Evolutionary conservation across 37 sponge, comb jelly and placozoan genomes (phyloP).

Genomic region (Crambe crambe): DNA sequence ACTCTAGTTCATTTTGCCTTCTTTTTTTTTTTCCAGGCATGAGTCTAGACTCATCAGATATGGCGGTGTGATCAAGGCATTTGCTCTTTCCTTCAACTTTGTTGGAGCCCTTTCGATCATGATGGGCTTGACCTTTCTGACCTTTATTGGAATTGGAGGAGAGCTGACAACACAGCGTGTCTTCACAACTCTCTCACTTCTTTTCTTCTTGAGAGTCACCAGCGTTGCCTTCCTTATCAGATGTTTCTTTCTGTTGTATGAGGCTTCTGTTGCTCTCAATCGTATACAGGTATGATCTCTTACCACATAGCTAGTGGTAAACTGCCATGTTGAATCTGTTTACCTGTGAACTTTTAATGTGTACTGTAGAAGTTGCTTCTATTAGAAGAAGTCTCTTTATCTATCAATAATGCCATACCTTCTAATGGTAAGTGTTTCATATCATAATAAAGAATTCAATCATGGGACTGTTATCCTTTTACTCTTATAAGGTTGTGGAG

Average conservation of each 20-base stretch:
- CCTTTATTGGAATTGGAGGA: constrained; percentile 14
- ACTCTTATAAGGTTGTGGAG: too few species aligned
- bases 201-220: constrained; percentile 18
- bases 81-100: not conserved
- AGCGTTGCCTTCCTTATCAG: constrained; percentile 9
- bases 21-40: constrained; percentile 1
- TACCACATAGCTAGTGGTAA: too few species aligned
- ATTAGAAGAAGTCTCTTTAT: not conserved
- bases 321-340: too few species aligned
- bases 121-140: constrained; percentile 11
- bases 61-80: constrained; percentile 17
- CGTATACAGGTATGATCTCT: constrained; percentile 55
- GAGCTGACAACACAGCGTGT: constrained; percentile 28
- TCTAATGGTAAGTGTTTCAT: not conserved
- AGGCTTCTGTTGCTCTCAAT: constrained; percentile 27
- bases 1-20: not conserved
- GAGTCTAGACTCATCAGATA: not conserved
- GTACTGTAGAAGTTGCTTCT: not conserved
- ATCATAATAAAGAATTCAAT: too few species aligned
- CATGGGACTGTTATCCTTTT: too few species aligned
- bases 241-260: constrained; percentile 10
- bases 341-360: too few species aligned
- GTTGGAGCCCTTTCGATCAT: not conserved
- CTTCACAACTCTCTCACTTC: constrained; percentile 28
- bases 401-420: not conserved